Conservation (phyloP, 2,888 invertebrate genomes). For the Agrenia bidenticulata region DNA sequence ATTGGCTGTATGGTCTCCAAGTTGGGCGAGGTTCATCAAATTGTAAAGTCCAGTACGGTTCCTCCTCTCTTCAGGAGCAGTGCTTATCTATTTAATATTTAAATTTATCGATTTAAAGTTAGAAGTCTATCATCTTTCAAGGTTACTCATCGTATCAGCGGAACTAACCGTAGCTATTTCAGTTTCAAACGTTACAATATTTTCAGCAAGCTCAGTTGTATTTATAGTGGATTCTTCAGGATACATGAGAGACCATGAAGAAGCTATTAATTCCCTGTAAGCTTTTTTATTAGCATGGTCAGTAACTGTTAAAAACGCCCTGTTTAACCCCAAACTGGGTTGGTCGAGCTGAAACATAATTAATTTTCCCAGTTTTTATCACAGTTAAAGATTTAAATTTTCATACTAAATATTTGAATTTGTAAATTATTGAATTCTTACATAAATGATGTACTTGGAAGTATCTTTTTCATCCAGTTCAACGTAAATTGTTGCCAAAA, state of each 20-base stretch:
- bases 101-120: background rate
- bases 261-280: constrained; percentile 38
- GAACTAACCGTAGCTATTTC: constrained; percentile 66
- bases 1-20: constrained; percentile 59
- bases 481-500: constrained; percentile 37
- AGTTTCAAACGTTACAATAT: constrained; percentile 65
- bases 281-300: constrained; percentile 37
- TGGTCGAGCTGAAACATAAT: constrained; percentile 37
- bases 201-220: constrained; percentile 54
- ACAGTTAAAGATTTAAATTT: background rate
- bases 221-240: too few species aligned
- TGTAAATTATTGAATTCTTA: too few species aligned
- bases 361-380: background rate
- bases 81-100: constrained; percentile 65
- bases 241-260: constrained; percentile 41
- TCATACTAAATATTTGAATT: too few species aligned
- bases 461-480: constrained; percentile 45
- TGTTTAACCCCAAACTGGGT: constrained; percentile 39
- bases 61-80: constrained; percentile 83
- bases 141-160: too few species aligned
- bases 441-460: constrained; percentile 41
- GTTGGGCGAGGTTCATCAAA: constrained; percentile 74
- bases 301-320: constrained; percentile 33
- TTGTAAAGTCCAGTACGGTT: constrained; percentile 88
- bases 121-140: background rate